These are phyloP conservation scores for Bembecia ichneumoniformis DNA, from an alignment of 2,888 invertebrate species.

Conservation along the genomic window DNA sequence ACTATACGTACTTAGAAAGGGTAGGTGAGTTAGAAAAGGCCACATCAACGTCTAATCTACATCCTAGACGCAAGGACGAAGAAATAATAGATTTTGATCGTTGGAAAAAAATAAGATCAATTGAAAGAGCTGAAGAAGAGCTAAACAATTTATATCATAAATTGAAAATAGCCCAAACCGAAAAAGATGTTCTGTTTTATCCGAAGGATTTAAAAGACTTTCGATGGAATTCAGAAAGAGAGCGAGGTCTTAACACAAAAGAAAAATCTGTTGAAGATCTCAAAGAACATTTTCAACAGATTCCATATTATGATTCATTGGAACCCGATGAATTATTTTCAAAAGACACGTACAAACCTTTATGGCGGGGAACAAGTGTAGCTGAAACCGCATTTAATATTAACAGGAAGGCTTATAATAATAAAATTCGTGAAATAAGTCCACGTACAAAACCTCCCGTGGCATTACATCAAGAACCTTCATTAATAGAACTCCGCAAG, in stretches of 20 bases:
- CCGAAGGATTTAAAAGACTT: conserved; percentile 81
- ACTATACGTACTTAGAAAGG: conserved; percentile 88
- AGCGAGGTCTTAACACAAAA: conserved; percentile 83
- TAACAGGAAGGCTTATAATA: conserved; percentile 71
- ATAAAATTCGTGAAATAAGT: conserved; percentile 32
- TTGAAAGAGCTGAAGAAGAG: conserved; percentile 88
- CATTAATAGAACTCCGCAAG: conserved; percentile 55
- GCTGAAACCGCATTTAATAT: conserved; percentile 83
- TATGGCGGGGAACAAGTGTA: conserved; percentile 89
- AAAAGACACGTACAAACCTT: conserved; percentile 82
- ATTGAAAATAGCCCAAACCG: conserved; percentile 82
- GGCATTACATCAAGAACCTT: conserved; percentile 44
- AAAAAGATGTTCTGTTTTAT: conserved; percentile 87
- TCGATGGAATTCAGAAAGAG: conserved; percentile 83
- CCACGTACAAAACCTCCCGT: conserved; percentile 32
- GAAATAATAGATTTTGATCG: conserved; percentile 90
- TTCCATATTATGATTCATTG: conserved; percentile 67
- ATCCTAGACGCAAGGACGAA: conserved; percentile 81
- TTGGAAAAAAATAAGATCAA: conserved; percentile 85
- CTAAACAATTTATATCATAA: conserved; percentile 82
- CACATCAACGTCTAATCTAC: conserved; percentile 78
- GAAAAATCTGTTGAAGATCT: conserved; percentile 92
- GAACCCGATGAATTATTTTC: conserved; percentile 51
- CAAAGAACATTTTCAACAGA: conserved; percentile 80
- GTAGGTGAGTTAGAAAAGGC: conserved; percentile 86